Conservation (phyloP, 1,140 invertebrate species). For the Lepidotrigona ventralis region DNA sequence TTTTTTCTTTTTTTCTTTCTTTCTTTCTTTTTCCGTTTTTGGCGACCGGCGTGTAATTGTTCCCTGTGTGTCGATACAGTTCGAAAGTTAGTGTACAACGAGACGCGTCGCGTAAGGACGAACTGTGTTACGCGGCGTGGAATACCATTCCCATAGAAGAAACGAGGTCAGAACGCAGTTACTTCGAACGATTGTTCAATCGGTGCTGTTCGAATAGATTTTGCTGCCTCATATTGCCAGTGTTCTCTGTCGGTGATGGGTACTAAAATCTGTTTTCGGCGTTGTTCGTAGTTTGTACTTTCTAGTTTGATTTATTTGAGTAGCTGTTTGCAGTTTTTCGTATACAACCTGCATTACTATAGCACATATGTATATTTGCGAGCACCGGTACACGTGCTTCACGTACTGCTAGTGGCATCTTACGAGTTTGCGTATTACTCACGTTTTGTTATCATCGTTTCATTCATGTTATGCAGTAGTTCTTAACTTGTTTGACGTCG, state of each 20-base stretch:
- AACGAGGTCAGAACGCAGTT: constrained; percentile 7
- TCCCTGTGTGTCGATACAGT: neutral
- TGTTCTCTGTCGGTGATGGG: neutral
- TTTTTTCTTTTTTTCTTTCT: neutral
- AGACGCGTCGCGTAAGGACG: neutral
- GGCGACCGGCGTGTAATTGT: neutral
- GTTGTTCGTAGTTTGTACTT: neutral
- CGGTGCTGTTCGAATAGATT: neutral
- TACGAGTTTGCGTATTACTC: neutral
- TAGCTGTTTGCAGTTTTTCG: neutral
- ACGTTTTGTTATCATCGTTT: neutral
- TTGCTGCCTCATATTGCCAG: neutral
- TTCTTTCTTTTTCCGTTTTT: neutral
- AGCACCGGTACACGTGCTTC: constrained; percentile 31
- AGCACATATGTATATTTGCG: neutral
- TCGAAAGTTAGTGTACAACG: neutral
- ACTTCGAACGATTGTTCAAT: neutral
- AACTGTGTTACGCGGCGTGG: neutral
- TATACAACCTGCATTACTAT: neutral
- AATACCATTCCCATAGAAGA: neutral
- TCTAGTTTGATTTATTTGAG: neutral
- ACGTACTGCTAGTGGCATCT: constrained; percentile 55
- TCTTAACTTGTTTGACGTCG: no score
- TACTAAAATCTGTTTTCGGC: no score
- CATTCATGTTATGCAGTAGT: neutral